Percentiles rank a stretch among this genome's conserved stretches.
These are phyloP conservation scores for Metopia argyrocephala DNA, from an alignment of 2,888 invertebrate genomes.

Conservation along the genomic window DNA sequence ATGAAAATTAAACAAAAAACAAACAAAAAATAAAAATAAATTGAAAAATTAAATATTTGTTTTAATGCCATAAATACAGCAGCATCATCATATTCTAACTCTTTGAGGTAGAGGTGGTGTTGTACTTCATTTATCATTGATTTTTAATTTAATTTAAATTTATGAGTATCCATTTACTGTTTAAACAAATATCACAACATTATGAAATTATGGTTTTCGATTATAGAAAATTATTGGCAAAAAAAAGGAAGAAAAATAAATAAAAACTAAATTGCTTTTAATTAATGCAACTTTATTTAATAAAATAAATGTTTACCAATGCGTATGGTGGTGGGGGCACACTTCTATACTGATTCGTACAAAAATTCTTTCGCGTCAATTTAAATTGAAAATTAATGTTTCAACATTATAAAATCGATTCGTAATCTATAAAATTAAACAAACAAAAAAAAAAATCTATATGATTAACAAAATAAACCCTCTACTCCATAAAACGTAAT, in stretches of 20 bases:
- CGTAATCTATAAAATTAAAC: neutral
- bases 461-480: neutral
- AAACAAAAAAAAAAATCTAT: neutral
- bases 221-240: constrained; percentile 19
- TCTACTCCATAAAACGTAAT: too few relatives aligned
- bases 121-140: constrained; percentile 46
- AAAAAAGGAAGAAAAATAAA: neutral
- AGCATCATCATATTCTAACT: constrained; percentile 7
- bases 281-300: constrained; percentile 33
- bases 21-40: too few relatives aligned
- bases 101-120: neutral
- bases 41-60: constrained; percentile 32
- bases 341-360: neutral
- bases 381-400: constrained; percentile 10
- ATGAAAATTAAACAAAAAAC: constrained; percentile 5
- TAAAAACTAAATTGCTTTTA: constrained; percentile 19
- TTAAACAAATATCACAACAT: constrained; percentile 47
- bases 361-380: neutral
- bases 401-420: constrained; percentile 1
- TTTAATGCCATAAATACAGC: constrained; percentile 13
- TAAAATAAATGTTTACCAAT: constrained; percentile 15
- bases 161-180: constrained; percentile 52
- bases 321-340: too few relatives aligned
- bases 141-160: constrained; percentile 61
- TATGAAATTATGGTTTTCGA: constrained; percentile 44